These are phyloP conservation scores for Ditula angustiorana DNA, from an alignment of 2,888 invertebrate species.

Conservation along the genomic window DNA sequence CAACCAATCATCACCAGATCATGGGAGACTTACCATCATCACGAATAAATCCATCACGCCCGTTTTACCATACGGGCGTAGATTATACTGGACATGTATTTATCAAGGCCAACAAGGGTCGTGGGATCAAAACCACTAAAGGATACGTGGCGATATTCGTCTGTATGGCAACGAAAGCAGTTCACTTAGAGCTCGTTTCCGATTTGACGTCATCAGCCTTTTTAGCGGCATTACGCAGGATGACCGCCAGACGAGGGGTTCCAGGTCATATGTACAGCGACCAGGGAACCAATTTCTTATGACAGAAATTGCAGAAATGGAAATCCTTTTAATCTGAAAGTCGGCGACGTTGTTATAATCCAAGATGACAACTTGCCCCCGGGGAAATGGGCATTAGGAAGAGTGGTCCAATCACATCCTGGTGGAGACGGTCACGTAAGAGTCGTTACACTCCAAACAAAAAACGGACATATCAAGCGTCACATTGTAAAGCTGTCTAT, in stretches of 20 bases:
- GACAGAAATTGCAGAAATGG: conserved; percentile 12
- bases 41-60: neutral
- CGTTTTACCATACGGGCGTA: conserved; percentile 26
- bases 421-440: neutral
- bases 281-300: conserved; percentile 18
- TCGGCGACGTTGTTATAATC: neutral
- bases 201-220: conserved; percentile 4
- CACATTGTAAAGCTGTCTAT: neutral
- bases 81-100: conserved; percentile 16
- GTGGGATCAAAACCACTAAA: conserved; percentile 40
- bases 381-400: neutral
- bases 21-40: neutral
- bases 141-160: conserved; percentile 43
- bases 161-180: conserved; percentile 43
- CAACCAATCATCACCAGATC: neutral
- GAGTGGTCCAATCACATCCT: neutral
- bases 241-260: conserved; percentile 17
- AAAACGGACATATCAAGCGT: neutral
- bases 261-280: conserved; percentile 22
- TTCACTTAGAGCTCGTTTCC: conserved; percentile 8
- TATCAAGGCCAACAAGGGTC: conserved; percentile 38
- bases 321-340: neutral
- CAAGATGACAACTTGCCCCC: neutral
- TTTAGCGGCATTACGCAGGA: conserved; percentile 12
- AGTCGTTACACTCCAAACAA: neutral